Evolutionary conservation across 2,113 vertebrate genomes (phyloP), one percentile per base, ranked within the genome.

Genomic region (Fulmarus glacialis): DNA sequence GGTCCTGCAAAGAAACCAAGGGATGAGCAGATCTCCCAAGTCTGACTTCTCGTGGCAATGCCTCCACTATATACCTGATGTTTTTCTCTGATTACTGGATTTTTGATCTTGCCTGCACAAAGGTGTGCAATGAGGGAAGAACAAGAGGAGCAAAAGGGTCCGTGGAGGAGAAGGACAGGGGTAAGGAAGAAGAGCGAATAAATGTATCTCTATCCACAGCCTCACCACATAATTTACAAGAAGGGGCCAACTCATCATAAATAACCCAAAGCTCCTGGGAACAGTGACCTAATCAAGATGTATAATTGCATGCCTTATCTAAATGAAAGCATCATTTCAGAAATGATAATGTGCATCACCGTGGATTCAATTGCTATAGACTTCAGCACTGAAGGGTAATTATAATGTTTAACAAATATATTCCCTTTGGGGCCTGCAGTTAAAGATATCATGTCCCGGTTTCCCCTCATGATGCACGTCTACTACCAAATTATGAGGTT

Each of bases 371-470:
- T 83, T 95, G 98, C 97, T 97, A 56, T 40, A 80, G 94, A 98
- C 97, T 94, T 98, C 97, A 97, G 94, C 84, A 95, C 95, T 96
- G 98, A 98, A 97, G 98, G 98, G 97, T 98, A 98, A 99, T 99
- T 98, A 99, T 95, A 98, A 98, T 98, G 98, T 98, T 98, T 98
- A 98, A 98, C 98, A 98, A 98, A 98, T 98, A 98, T 93, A 97
- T 97, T 98, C 98, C 98, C 98, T 98, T 97, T 88, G 93, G 98
- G 97, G 92, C 84, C 87, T 92, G 96, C 94, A 98, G 97, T 98
- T 97, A 98, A 97, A 98, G 97, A 97, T 73, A 84, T 30, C 94
- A 75, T 90, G 94, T 95, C 97, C 97, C 30, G 68, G 81, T 97
- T 97, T 96, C 81, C 90, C 94, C 96, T 96, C 91, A 30, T 73